Conservation (phyloP, 1,140 invertebrate genomes). For the Argopecten irradians region DNA sequence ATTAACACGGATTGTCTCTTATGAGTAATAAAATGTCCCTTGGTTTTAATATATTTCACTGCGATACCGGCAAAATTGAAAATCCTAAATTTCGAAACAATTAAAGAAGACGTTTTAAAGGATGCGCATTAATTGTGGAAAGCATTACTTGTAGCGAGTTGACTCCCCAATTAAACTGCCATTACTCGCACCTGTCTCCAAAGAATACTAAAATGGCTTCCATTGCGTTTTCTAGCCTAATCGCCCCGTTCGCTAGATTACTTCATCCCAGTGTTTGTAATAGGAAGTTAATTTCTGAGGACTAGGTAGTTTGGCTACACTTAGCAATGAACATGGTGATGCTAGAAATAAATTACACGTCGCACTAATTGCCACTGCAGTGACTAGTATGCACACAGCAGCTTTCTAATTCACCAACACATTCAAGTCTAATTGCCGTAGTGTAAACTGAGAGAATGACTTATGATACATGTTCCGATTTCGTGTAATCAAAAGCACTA, state of each 20-base stretch:
- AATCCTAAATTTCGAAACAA: not conserved
- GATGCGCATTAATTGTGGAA: not conserved
- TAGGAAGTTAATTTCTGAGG: not conserved
- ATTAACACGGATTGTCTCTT: not conserved
- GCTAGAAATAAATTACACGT: not conserved
- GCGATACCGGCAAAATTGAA: not conserved
- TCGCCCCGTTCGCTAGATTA: not conserved
- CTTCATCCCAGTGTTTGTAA: not conserved
- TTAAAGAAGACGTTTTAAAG: slow-evolving; percentile 18
- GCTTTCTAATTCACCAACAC: not conserved
- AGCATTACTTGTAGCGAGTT: not conserved
- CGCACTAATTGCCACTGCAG: not conserved
- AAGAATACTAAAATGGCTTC: not conserved
- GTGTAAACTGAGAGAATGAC: not conserved
- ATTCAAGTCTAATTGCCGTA: not conserved
- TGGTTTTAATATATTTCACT: not conserved
- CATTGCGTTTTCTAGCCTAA: not conserved
- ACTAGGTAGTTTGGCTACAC: not conserved
- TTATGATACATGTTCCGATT: not conserved
- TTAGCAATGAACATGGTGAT: not conserved
- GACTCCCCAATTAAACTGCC: not conserved
- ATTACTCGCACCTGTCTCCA: slow-evolving; percentile 3
- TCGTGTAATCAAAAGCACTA: not conserved
- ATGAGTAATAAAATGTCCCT: not conserved
- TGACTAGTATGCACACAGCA: not conserved